phyloP scores from a whole-genome alignment of 2,888 invertebrate genomes.

The Girardia tigrina region DNA sequence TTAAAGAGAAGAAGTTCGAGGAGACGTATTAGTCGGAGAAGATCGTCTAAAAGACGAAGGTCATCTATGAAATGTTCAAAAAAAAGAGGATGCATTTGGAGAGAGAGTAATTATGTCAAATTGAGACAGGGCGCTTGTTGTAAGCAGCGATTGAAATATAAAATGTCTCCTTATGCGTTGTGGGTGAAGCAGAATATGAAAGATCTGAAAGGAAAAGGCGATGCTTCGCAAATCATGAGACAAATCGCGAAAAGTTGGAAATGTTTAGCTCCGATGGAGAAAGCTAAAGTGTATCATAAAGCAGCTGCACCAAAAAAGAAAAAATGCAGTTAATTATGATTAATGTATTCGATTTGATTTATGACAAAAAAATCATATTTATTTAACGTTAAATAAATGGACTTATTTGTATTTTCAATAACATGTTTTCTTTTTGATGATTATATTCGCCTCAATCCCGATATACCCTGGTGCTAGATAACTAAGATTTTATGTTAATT shows the following conservation, averaged over 20 bases:
- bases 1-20: not conserved
- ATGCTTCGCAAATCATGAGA: constrained; percentile 20
- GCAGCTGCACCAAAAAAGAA: not conserved
- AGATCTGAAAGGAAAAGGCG: not conserved
- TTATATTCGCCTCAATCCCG: constrained; percentile 11
- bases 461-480: constrained; percentile 23
- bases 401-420: not conserved
- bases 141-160: constrained; percentile 2
- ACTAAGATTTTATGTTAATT: not conserved
- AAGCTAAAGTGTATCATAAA: not conserved
- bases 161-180: not conserved
- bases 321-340: not conserved
- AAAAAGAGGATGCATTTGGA: not conserved
- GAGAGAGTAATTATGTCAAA: not conserved
- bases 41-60: not conserved
- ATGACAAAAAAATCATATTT: too few relatives aligned
- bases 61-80: not conserved
- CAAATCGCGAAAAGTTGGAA: not conserved
- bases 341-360: not conserved
- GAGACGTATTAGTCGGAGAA: not conserved
- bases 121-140: not conserved
- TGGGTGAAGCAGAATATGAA: constrained; percentile 7
- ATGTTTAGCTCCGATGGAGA: constrained; percentile 8
- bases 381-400: too few relatives aligned
- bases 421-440: not conserved